Conservation (phyloP, 2,888 invertebrate species). For the Lapara coniferarum region DNA sequence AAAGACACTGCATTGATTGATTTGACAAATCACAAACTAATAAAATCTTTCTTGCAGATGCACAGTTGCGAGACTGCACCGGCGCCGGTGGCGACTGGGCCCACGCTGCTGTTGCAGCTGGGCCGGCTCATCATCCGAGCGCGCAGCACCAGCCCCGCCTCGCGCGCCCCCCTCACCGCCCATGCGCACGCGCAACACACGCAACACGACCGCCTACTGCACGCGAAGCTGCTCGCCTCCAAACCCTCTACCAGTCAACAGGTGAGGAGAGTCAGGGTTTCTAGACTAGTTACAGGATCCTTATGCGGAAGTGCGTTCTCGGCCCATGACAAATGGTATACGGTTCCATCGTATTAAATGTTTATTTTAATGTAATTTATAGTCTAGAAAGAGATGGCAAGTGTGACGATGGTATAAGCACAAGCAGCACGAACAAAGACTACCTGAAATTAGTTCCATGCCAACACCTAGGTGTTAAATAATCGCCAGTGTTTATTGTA, state of each 20-base stretch:
- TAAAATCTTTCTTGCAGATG: slow-evolving; percentile 61
- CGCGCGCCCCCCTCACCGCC: slow-evolving; percentile 58
- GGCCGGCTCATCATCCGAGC: slow-evolving; percentile 86
- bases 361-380: too few species aligned
- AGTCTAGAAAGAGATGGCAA: too few species aligned
- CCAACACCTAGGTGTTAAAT: too few species aligned
- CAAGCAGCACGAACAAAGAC: too few species aligned
- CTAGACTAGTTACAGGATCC: too few species aligned
- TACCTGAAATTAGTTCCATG: too few species aligned
- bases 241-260: slow-evolving; percentile 60
- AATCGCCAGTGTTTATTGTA: too few species aligned
- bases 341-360: too few species aligned
- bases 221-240: slow-evolving; percentile 55
- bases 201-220: slow-evolving; percentile 54
- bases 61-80: slow-evolving; percentile 74
- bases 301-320: too few species aligned
- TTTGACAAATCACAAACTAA: not conserved
- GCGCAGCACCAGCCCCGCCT: slow-evolving; percentile 75
- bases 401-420: too few species aligned
- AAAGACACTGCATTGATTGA: too few species aligned
- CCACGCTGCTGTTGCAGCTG: slow-evolving; percentile 82
- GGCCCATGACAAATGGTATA: too few species aligned
- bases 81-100: slow-evolving; percentile 65
- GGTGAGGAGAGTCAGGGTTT: slow-evolving; percentile 23
- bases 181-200: slow-evolving; percentile 54